Evolutionary conservation across 2,888 invertebrate genomes (phyloP).

Genomic region (Lasioglossum malachurum): DNA sequence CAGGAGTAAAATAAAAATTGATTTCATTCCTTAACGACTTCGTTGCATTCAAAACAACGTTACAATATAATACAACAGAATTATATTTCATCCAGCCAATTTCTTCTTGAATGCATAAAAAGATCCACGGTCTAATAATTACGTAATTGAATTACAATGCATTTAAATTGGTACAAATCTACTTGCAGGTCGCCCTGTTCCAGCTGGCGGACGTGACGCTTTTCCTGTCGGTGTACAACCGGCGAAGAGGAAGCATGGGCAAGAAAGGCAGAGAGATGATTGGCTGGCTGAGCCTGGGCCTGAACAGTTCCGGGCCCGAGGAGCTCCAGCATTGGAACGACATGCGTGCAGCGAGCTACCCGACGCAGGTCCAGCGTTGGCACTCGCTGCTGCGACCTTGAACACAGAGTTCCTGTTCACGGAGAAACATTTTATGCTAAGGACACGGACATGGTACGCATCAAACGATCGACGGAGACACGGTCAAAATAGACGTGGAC

Average conservation of each 20-base stretch:
- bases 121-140: too few species aligned
- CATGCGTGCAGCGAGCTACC: conserved; percentile 93
- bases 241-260: conserved; percentile 95
- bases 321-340: conserved; percentile 97
- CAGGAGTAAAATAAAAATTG: too few species aligned
- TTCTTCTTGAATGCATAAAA: too few species aligned
- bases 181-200: conserved; percentile 93
- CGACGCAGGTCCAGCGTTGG: conserved; percentile 97
- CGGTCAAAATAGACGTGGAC: not conserved
- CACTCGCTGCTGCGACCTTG: conserved; percentile 91
- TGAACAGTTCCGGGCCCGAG: conserved; percentile 96
- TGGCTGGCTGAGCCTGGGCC: conserved; percentile 97
- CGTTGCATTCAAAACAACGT: too few species aligned
- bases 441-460: conserved; percentile 48
- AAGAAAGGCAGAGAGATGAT: conserved; percentile 98
- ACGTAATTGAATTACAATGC: too few species aligned
- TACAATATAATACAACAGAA: too few species aligned
- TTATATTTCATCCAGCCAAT: too few species aligned
- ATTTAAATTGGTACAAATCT: too few species aligned
- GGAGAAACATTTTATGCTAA: conserved; percentile 50
- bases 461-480: conserved; percentile 34
- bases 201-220: conserved; percentile 97
- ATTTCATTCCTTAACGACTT: too few species aligned
- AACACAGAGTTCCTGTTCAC: conserved; percentile 64
- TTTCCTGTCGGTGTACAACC: conserved; percentile 96